A percentile compares a stretch with the other conserved stretches of the same genome.
Evolutionary conservation across 2,797 vertebrate species (phyloP).

Genomic region (Sebastes aleutianus): DNA sequence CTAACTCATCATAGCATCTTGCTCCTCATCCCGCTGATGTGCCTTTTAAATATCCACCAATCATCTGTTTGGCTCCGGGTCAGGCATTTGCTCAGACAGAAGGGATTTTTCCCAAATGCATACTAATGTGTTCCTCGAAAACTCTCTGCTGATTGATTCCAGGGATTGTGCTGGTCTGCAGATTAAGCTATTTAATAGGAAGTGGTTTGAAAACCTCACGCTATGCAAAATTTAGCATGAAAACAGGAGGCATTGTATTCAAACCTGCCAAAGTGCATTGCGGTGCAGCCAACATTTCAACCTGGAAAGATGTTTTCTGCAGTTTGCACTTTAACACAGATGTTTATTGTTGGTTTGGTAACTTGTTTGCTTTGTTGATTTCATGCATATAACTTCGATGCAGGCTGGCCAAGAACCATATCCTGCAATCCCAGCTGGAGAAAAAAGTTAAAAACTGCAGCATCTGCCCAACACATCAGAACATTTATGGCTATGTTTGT

Average conservation of each 20-base stretch:
- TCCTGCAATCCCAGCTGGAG: conserved; percentile 35
- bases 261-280: neutral
- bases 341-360: conserved; percentile 7
- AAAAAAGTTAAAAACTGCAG: conserved; percentile 38
- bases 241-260: conserved; percentile 1
- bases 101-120: conserved; percentile 51
- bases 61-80: conserved; percentile 45
- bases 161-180: conserved; percentile 34
- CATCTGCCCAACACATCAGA: conserved; percentile 69
- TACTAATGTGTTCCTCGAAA: conserved; percentile 54
- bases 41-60: conserved; percentile 43
- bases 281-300: neutral
- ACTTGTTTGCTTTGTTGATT: neutral
- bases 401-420: neutral
- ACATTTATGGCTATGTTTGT: conserved; percentile 47
- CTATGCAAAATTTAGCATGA: conserved; percentile 20
- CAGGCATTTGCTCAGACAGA: conserved; percentile 30
- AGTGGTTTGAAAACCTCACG: conserved; percentile 19
- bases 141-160: conserved; percentile 35
- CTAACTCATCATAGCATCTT: conserved; percentile 12
- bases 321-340: neutral
- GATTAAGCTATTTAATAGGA: conserved; percentile 39
- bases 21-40: conserved; percentile 29
- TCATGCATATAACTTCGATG: neutral
- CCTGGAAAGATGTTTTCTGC: neutral